Conservation (phyloP, 1,140 invertebrate species). For the Battus philenor region DNA sequence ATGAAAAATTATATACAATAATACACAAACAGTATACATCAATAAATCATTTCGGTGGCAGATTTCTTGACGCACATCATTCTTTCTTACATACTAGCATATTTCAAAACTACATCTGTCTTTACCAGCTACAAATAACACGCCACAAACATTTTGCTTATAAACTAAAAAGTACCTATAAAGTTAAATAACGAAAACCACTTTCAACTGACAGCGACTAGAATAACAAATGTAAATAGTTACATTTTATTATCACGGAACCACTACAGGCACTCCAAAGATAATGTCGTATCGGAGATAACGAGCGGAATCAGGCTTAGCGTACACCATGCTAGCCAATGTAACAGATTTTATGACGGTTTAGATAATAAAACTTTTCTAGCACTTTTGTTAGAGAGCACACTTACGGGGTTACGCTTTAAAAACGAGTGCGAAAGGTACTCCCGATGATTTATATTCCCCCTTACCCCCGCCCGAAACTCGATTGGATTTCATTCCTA, state of each 20-base stretch:
- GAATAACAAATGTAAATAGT: conserved; percentile 4
- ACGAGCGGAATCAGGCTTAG: conserved; percentile 5
- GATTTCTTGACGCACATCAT: no score
- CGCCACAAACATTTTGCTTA: no score
- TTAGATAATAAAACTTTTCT: conserved; percentile 17
- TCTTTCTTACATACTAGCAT: no score
- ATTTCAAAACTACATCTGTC: no score
- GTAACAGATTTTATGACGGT: conserved; percentile 17
- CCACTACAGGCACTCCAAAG: conserved; percentile 31
- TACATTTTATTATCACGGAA: conserved; percentile 13
- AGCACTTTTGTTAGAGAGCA: conserved; percentile 13
- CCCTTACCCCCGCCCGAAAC: no score
- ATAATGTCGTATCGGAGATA: conserved; percentile 34
- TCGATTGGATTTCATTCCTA: not conserved
- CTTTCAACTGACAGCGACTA: not conserved
- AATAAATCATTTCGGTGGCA: no score
- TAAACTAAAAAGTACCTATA: no score
- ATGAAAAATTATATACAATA: no score
- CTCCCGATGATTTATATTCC: not conserved
- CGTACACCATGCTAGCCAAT: conserved; percentile 16
- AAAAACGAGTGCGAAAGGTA: conserved; percentile 3
- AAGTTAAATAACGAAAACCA: not conserved
- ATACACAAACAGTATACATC: no score
- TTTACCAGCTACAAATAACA: no score
- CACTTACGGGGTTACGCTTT: conserved; percentile 12